Conservation (phyloP, 1,140 invertebrate genomes). For the Rhagoletis zephyria region DNA sequence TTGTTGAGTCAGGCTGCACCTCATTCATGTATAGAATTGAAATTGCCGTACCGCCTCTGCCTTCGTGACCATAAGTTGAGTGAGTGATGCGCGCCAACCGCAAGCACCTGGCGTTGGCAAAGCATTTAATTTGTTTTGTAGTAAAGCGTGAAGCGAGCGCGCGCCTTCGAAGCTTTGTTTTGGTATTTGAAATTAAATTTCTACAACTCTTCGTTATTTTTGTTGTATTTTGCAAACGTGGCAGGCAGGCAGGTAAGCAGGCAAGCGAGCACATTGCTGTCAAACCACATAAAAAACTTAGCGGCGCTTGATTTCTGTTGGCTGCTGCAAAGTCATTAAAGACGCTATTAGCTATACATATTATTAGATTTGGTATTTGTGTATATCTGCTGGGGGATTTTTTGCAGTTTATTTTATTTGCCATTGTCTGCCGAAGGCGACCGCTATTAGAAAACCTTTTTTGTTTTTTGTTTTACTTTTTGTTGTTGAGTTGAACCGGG, state of each 20-base stretch:
- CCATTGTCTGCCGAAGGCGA: too few species aligned
- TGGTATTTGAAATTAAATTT: constrained; percentile 11
- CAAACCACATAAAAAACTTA: background rate
- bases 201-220: background rate
- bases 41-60: background rate
- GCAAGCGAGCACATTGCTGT: constrained; percentile 38
- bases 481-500: too few species aligned
- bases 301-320: background rate
- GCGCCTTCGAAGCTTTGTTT: background rate
- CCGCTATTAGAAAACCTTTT: too few species aligned
- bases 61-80: background rate
- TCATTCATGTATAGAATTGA: background rate
- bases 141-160: constrained; percentile 43
- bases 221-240: background rate
- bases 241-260: background rate
- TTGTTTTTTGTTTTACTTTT: too few species aligned
- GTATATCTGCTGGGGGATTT: background rate
- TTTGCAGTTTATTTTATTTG: too few species aligned
- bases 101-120: background rate
- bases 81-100: background rate
- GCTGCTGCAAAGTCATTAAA: background rate
- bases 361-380: constrained; percentile 34
- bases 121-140: constrained; percentile 18
- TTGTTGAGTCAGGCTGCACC: constrained; percentile 13
- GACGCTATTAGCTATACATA: background rate